These are phyloP conservation scores for Cheilosia vernalis DNA, from an alignment of 2,888 invertebrate genomes.

Conservation along the genomic window DNA sequence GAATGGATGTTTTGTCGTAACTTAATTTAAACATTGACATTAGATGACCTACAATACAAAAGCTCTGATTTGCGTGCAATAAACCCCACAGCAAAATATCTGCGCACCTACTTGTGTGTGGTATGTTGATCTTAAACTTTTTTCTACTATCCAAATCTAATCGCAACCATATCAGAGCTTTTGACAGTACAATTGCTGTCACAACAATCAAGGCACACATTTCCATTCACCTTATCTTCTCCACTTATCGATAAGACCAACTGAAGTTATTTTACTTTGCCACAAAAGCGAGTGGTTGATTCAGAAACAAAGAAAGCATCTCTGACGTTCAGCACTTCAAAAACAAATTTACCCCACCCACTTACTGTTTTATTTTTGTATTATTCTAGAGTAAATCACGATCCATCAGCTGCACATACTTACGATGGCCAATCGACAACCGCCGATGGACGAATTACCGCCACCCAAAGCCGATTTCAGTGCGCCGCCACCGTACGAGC, in stretches of 20 bases:
- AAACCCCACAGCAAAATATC: neutral
- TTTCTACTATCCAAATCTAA: neutral
- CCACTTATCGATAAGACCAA: neutral
- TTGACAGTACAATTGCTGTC: neutral
- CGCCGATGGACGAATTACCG: conserved; percentile 86
- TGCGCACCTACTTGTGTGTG: neutral
- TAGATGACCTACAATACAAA: neutral
- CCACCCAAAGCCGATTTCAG: conserved; percentile 93
- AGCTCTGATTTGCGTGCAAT: neutral
- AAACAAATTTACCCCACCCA: neutral
- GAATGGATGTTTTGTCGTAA: too few species aligned
- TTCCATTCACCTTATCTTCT: conserved; percentile 8
- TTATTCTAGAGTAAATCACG: conserved; percentile 57
- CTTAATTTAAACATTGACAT: neutral
- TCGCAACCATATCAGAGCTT: neutral
- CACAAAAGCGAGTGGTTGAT: neutral
- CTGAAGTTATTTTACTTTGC: neutral
- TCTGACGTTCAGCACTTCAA: neutral
- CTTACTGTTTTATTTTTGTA: neutral
- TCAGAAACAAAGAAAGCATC: neutral
- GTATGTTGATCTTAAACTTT: neutral
- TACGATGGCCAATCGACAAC: conserved; percentile 61
- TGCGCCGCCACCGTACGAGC: conserved; percentile 94
- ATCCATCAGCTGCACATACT: conserved; percentile 28
- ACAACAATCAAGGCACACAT: neutral